Base-by-base conservation (phyloP, 2,797 vertebrate species). In the Botia almorhae region DNA sequence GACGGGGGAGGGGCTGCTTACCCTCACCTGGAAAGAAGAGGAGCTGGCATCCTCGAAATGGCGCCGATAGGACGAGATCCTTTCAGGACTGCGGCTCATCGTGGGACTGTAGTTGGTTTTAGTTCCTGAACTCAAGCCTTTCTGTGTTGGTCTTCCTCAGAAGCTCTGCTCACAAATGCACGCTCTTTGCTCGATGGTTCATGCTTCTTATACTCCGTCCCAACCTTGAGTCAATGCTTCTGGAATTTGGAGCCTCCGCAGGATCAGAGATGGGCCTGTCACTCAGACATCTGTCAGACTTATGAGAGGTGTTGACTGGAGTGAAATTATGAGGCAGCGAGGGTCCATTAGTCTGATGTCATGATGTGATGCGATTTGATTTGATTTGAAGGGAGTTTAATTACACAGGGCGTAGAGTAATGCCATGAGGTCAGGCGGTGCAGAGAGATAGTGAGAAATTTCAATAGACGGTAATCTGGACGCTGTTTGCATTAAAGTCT, bases 31-130 rank as follows among this genome's bases (percentile, higher is more conserved):
- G 79, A 92, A 92, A 80, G 91, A 87, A 0, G 83, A 85, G 87
- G 81, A 86, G 83, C 87, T 88, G 83, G 83, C 87, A 78, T 91
- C 92, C 89, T 94, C 93, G 69, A 94, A 95, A 85, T 93, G 92
- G 39, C 92, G 91, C 61, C 92, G 87, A 78, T 93, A 93, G 55
- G 94, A 95, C 0, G 94, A 95, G 76, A 94, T 94, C 84, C 94
- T 93, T 46, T 92, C 93, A 0, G 88, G 91, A 87, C 94, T 94
- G 88, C 70, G 80, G 69, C 93, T 93, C 94, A 93, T 95, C 61
- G 5, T 89, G 84, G 74, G 16, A 19, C 70, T 19, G 33, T 73
- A 29, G 17, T 78, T 79, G 76, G 33, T 43, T 53, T 56, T 23
- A 11, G 17, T 13, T 26, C 7, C 13, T 63, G 12, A 16, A 50